Percentiles rank a stretch among this genome's conserved stretches.
phyloP scores from a whole-genome alignment of 2,888 invertebrate genomes.

The Polylopha cassiicola region DNA sequence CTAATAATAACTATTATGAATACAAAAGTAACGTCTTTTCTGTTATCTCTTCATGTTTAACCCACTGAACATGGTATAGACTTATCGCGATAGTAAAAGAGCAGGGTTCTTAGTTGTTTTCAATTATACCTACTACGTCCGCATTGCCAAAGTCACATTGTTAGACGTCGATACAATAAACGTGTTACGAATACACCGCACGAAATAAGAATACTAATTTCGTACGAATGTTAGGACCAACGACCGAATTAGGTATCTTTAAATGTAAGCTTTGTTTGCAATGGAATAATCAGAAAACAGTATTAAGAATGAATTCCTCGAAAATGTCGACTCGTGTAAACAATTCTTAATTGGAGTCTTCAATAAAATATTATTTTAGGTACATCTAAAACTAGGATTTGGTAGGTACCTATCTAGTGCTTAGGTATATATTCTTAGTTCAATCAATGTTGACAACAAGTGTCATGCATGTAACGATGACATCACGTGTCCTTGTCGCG shows the following conservation, averaged over 20 bases:
- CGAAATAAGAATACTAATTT: slow-evolving; percentile 19
- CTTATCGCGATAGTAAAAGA: no score
- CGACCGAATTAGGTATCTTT: slow-evolving; percentile 15
- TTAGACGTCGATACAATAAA: slow-evolving; percentile 46
- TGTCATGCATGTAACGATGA: slow-evolving; percentile 53
- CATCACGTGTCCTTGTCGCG: slow-evolving; percentile 70
- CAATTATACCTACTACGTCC: slow-evolving; percentile 22
- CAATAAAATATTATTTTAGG: no score
- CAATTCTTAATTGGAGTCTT: slow-evolving; percentile 6
- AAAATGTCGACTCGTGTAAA: neutral
- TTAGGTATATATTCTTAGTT: no score
- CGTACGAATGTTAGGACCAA: slow-evolving; percentile 6
- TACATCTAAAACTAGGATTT: no score
- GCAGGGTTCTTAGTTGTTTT: no score
- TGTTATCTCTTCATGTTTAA: no score
- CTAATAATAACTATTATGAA: no score
- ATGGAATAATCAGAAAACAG: no score
- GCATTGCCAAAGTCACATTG: slow-evolving; percentile 32
- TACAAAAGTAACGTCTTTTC: no score
- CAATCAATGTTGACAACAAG: slow-evolving; percentile 50
- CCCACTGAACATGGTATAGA: no score
- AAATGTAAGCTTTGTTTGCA: slow-evolving; percentile 3
- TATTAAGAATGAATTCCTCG: no score
- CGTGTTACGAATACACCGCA: slow-evolving; percentile 53
- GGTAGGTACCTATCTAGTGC: no score